These are phyloP conservation scores for Dicyrtomina minuta DNA, from an alignment of 2,888 invertebrate species.

Conservation along the genomic window DNA sequence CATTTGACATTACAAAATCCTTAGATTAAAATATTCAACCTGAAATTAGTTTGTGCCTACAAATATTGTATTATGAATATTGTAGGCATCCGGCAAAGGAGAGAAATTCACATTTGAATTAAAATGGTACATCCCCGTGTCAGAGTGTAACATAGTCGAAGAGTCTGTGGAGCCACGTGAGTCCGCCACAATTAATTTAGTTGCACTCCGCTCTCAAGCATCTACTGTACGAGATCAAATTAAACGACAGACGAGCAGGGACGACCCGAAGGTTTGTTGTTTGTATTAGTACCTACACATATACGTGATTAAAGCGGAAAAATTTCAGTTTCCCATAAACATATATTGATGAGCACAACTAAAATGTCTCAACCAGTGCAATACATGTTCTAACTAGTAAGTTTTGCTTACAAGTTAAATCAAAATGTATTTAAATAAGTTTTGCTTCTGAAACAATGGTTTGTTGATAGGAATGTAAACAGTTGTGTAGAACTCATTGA, in stretches of 20 bases:
- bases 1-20: not conserved
- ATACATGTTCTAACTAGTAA: too few species aligned
- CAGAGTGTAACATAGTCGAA: slow-evolving; percentile 75
- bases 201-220: slow-evolving; percentile 69
- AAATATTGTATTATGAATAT: too few species aligned
- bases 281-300: not conserved
- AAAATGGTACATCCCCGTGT: slow-evolving; percentile 89
- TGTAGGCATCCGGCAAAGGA: slow-evolving; percentile 70
- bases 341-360: too few species aligned
- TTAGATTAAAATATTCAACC: too few species aligned
- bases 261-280: slow-evolving; percentile 58
- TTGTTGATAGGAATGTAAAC: too few species aligned
- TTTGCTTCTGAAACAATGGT: too few species aligned
- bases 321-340: too few species aligned
- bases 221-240: slow-evolving; percentile 84
- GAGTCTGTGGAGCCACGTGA: slow-evolving; percentile 70
- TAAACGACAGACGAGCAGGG: slow-evolving; percentile 72
- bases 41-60: too few species aligned
- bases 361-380: too few species aligned
- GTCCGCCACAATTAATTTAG: slow-evolving; percentile 77
- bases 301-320: not conserved
- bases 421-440: too few species aligned
- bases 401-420: too few species aligned
- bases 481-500: too few species aligned
- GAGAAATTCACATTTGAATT: slow-evolving; percentile 89